Evolutionary conservation across 2,797 vertebrate genomes (phyloP), one percentile per base, ranked within the genome.

Genomic region (Pseudomugil tenellus): DNA sequence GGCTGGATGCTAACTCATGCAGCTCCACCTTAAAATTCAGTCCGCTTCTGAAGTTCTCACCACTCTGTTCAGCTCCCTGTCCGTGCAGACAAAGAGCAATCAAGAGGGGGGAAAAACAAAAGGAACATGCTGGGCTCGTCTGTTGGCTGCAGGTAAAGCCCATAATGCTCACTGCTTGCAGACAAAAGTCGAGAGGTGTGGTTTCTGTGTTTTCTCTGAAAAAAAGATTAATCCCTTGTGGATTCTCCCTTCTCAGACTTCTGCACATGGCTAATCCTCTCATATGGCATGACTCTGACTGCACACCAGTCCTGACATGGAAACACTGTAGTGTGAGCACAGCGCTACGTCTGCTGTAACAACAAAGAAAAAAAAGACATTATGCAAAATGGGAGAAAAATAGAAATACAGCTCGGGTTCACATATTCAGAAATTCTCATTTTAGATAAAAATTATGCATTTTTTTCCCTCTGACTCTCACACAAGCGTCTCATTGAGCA

Each of bases 191-290:
- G 55, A 56, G 51, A 51, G 64, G 57, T 71, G 65, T 58, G 58
- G 63, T 67, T 51, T 63, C 12, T 49, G 43, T 60, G 58, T 63
- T 71, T 77, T 48, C 63, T 73, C 63, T 80, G 59, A 16, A 62
- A 71, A 67, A 69, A 12, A 32, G 52, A 71, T 31, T 84, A 80
- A 87, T 85, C 81, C 74, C 32, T 32, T 6, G 48, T 43, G 68
- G 76, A 78, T 76, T 74, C 32, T 75, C 58, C 37, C 25, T 6
- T 63, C 55, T 83, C 73, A 63, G 49, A 53, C 77, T 82, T 77
- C 79, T 79, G 78, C 81, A 73, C 62, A 72, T 35, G 56, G 52
- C 63, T 87, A 87, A 89, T 89, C 80, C 81, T 49, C 43, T 84
- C 77, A 39, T 76, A 64, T 80, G 73, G 63, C 65, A 49, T 2